Evolutionary conservation across 2,113 vertebrate species (phyloP).

Genomic region (Lepus europaeus): DNA sequence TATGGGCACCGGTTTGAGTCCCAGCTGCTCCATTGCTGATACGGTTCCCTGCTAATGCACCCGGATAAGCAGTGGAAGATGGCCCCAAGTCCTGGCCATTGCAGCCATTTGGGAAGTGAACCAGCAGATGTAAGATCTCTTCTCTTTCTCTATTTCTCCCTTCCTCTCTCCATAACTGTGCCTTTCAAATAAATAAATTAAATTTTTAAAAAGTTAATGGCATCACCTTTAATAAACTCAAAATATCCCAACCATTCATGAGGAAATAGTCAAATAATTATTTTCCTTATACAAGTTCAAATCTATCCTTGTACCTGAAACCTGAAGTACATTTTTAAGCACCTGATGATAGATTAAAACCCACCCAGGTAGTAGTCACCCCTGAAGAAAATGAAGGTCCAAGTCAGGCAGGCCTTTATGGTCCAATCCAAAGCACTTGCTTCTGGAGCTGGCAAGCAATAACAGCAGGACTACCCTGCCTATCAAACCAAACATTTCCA

Average conservation of each 20-base stretch:
- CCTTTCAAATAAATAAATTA: no score
- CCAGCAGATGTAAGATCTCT: no score
- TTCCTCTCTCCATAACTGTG: no score
- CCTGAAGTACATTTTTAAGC: neutral
- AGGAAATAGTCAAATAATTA: constrained; percentile 13
- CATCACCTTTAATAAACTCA: constrained; percentile 17
- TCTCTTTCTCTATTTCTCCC: no score
- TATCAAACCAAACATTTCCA: neutral
- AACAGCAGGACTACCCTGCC: neutral
- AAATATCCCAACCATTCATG: constrained; percentile 32
- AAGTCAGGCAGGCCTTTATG: neutral
- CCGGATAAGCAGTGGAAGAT: no score
- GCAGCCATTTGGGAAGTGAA: no score
- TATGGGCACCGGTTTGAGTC: no score
- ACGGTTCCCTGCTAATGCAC: no score
- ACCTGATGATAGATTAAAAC: constrained; percentile 19
- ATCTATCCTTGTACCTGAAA: neutral
- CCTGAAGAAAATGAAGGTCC: neutral
- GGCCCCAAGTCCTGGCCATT: no score
- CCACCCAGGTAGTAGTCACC: neutral
- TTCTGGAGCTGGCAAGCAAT: neutral
- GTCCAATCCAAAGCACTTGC: neutral
- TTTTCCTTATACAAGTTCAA: constrained; percentile 52
- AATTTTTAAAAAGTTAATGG: no score
- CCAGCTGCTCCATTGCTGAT: no score